These are phyloP conservation scores for Lethenteron reissneri DNA, from an alignment of 2,113 vertebrate genomes.

Conservation along the genomic window DNA sequence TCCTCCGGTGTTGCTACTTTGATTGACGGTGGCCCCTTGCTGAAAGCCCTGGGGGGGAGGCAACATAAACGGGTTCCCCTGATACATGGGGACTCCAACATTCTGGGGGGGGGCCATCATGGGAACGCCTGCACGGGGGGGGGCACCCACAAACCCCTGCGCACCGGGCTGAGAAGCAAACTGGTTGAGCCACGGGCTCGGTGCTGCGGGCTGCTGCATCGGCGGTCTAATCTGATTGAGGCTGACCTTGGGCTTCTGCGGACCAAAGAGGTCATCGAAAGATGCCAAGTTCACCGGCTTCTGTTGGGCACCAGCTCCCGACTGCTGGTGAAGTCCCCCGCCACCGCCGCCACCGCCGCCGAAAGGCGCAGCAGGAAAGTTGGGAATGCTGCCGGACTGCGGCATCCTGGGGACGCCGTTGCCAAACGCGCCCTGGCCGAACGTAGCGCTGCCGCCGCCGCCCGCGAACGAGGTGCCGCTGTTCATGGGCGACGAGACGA, in stretches of 20 bases:
- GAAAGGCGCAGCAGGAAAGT: too few relatives aligned
- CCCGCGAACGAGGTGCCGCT: too few relatives aligned
- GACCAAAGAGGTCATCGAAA: constrained; percentile 60
- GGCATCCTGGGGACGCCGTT: too few relatives aligned
- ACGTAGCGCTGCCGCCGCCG: too few relatives aligned
- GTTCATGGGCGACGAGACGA: too few relatives aligned
- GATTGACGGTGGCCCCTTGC: constrained; percentile 31
- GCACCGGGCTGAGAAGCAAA: constrained; percentile 35
- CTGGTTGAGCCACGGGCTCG: constrained; percentile 59
- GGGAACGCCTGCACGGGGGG: constrained; percentile 29
- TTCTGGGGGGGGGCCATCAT: constrained; percentile 38
- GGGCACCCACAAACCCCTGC: constrained; percentile 21
- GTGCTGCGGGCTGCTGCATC: constrained; percentile 14
- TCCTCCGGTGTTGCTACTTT: constrained; percentile 55
- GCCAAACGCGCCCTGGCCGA: too few relatives aligned
- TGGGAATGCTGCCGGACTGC: too few relatives aligned
- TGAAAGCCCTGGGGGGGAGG: constrained; percentile 43
- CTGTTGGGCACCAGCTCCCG: background rate
- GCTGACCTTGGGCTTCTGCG: constrained; percentile 72
- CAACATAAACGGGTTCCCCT: constrained; percentile 85
- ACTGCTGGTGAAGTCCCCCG: too few relatives aligned
- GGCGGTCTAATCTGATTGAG: constrained; percentile 75
- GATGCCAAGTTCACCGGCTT: constrained; percentile 49
- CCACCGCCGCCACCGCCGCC: too few relatives aligned
- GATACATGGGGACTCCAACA: constrained; percentile 25